These are phyloP conservation scores for Trididemnum clinides DNA, from an alignment of 23 tunicate species.

Conservation along the genomic window DNA sequence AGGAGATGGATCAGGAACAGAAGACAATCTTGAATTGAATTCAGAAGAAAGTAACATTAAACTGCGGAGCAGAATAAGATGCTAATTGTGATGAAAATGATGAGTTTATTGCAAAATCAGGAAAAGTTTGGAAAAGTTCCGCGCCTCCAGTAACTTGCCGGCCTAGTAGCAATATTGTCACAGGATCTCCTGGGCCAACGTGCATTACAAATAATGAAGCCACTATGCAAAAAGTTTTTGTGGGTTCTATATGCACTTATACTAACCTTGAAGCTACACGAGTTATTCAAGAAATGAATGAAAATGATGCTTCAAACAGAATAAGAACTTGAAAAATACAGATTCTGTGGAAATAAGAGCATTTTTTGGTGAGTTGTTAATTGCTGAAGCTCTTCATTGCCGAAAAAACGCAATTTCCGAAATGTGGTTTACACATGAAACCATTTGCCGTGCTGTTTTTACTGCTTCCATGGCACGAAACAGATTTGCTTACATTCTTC, in stretches of 20 bases:
- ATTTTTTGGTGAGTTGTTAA: constrained; percentile 26
- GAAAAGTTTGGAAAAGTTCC: constrained; percentile 25
- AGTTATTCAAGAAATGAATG: constrained; percentile 34
- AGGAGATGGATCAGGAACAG: constrained; percentile 35
- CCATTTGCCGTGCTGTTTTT: constrained; percentile 30
- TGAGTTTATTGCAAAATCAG: constrained; percentile 28
- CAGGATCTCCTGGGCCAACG: constrained; percentile 42
- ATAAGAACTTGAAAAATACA: constrained; percentile 15
- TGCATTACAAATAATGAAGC: constrained; percentile 4
- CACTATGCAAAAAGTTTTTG: constrained; percentile 41
- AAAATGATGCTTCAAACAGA: constrained; percentile 19
- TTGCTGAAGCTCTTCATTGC: constrained; percentile 41
- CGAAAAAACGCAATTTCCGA: constrained; percentile 21
- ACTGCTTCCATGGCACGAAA: constrained; percentile 38
- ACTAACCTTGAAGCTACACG: constrained; percentile 38
- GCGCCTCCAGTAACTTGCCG: constrained; percentile 33
- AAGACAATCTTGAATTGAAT: constrained; percentile 29
- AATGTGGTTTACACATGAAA: constrained; percentile 27
- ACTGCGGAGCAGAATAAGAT: constrained; percentile 17
- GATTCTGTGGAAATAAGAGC: constrained; percentile 17
- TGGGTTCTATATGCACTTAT: constrained; percentile 17
- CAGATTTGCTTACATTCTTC: constrained; percentile 40
- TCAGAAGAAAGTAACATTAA: constrained; percentile 33
- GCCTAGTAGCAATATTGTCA: constrained; percentile 23
- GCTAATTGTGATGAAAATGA: constrained; percentile 12